phyloP scores from a whole-genome alignment of 2,113 vertebrate species.

The human region GRCh38 chr12:50513001-50513500 shows the following conservation, averaged over 20 bases:
- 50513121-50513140: background rate
- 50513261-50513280: background rate
- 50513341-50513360: background rate
- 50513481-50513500: background rate
- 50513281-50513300: background rate
- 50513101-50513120: rapidly evolving
- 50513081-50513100: background rate
- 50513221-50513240: background rate
- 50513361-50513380: background rate
- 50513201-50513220: slow-evolving; percentile 5
- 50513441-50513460: background rate
- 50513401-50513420: background rate
- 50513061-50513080: background rate
- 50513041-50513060: background rate
- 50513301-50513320: background rate
- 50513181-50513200: background rate
- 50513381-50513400: background rate
- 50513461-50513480: background rate
- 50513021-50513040: background rate
- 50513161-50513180: slow-evolving; percentile 1
- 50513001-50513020: no score
- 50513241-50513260: background rate
- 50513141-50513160: background rate
- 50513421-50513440: background rate
- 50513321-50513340: background rate